phyloP scores from a whole-genome alignment of 2,888 invertebrate species.

The Acleris laterana region DNA sequence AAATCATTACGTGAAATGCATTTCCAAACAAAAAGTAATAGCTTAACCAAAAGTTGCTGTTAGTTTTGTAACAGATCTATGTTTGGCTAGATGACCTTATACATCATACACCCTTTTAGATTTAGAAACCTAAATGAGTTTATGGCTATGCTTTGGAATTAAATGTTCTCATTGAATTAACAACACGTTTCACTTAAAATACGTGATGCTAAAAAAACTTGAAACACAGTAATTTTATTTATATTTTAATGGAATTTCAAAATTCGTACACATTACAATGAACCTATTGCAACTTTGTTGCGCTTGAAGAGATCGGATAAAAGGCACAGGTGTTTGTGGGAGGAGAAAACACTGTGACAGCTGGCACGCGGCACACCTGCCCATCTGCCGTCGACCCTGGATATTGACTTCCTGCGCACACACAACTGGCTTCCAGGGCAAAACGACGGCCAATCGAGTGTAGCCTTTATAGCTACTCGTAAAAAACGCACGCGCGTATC shows the following conservation, averaged over 20 bases:
- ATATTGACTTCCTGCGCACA: conserved; percentile 37
- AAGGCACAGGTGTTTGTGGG: conserved; percentile 43
- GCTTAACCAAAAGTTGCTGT: too few species aligned
- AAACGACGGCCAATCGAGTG: conserved; percentile 10
- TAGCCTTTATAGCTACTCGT: conserved; percentile 1
- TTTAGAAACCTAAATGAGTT: too few species aligned
- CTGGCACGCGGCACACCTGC: conserved; percentile 68
- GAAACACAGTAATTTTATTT: too few species aligned
- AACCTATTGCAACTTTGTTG: conserved; percentile 7
- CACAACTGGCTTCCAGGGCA: conserved; percentile 32
- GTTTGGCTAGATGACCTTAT: too few species aligned
- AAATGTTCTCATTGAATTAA: too few species aligned
- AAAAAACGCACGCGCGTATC: background rate
- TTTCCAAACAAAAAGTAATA: too few species aligned
- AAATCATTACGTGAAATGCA: too few species aligned
- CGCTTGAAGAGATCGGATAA: conserved; percentile 16
- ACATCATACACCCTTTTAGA: too few species aligned
- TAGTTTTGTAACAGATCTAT: too few species aligned
- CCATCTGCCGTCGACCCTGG: conserved; percentile 53
- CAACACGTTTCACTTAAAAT: too few species aligned
- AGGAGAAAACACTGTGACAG: conserved; percentile 54
- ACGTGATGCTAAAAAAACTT: too few species aligned
- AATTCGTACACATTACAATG: background rate
- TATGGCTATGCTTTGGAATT: too few species aligned
- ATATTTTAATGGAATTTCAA: background rate